Base-by-base conservation (phyloP, 2,113 vertebrate species). In the Elephantulus edwardii region DNA sequence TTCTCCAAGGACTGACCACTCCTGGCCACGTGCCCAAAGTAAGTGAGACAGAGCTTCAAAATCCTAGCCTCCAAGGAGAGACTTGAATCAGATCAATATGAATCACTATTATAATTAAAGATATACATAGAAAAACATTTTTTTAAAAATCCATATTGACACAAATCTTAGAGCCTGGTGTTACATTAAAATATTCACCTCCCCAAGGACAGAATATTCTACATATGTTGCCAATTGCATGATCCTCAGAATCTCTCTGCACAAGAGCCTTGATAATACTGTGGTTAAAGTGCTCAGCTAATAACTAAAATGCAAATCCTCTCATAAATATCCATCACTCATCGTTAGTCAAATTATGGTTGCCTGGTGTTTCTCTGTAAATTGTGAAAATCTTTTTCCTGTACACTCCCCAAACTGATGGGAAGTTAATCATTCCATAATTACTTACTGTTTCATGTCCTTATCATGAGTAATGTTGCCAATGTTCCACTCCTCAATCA, bases 341-440 rank as follows among this genome's bases (percentile, higher is more conserved):
- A 20, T 94, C 75, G 91, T 92, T 84, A 88, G 50, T 83, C 94
- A 95, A 94, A 96, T 94, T 94, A 80, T 24, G 2, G 96, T 95
- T 92, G 38, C 88, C 95, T 95, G 60, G 71, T 95, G 64, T 87
- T 97, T 95, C 88, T 96, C 87, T 86, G 86, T 58, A 91, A 96
- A 95, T 91, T 74, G 84, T 91, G 54, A 80, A 95, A 87, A 95
- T 92, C 93, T 85, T n/a, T 93, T 96, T 97, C 95, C 40, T 90
- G 92, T 95, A 78, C 78, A 95, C 93, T 91, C 84, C 75, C 26
- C 22, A 66, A 96, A 91, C 62, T 92, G 84, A 54, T 64, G 33
- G 92, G 93, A 94, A 91, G 68, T 92, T 96, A 96, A 97, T 92
- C 92, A 35, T 76, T 94, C 89, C 94, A 22, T 95, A 97, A 96